A percentile compares a stretch with the other conserved stretches of the same genome.
These are phyloP conservation scores for Trissolcus brochymenae DNA, from an alignment of 2,888 invertebrate species.

Conservation along the genomic window DNA sequence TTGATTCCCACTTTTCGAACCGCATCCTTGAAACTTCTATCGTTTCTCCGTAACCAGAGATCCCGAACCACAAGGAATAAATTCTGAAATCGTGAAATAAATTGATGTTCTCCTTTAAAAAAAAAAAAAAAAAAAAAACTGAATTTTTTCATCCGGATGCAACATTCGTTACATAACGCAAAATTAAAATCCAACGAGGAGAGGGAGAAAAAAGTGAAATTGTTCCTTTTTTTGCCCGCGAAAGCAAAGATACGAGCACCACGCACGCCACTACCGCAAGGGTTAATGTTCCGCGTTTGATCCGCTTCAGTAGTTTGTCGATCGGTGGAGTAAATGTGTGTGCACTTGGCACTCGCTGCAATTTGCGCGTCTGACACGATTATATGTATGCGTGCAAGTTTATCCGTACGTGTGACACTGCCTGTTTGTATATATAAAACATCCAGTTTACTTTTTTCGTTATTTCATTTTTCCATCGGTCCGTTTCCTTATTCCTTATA, in stretches of 20 bases:
- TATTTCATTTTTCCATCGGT: conserved; percentile 2
- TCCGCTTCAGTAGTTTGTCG: conserved; percentile 58
- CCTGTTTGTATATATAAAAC: conserved; percentile 17
- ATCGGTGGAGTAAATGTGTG: conserved; percentile 40
- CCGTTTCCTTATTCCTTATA: conserved; percentile 41
- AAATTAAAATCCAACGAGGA: too few relatives aligned
- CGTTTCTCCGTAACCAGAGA: too few relatives aligned
- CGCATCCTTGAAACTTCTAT: too few relatives aligned
- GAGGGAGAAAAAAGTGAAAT: background rate
- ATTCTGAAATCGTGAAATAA: too few relatives aligned
- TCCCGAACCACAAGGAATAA: too few relatives aligned
- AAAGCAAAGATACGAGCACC: conserved; percentile 22
- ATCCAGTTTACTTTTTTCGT: conserved; percentile 26
- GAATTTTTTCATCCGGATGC: background rate
- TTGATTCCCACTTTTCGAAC: too few relatives aligned
- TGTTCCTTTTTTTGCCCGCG: conserved; percentile 18
- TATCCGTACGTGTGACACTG: conserved; percentile 41
- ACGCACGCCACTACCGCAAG: conserved; percentile 45
- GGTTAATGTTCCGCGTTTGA: conserved; percentile 56
- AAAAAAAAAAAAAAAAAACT: too few relatives aligned
- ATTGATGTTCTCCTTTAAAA: too few relatives aligned
- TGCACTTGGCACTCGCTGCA: conserved; percentile 17
- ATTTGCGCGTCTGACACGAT: conserved; percentile 32
- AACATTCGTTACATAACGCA: background rate
- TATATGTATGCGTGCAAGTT: conserved; percentile 39